Base-by-base conservation (phyloP, 2,797 vertebrate genomes). In the Rhynchotus rufescens region DNA sequence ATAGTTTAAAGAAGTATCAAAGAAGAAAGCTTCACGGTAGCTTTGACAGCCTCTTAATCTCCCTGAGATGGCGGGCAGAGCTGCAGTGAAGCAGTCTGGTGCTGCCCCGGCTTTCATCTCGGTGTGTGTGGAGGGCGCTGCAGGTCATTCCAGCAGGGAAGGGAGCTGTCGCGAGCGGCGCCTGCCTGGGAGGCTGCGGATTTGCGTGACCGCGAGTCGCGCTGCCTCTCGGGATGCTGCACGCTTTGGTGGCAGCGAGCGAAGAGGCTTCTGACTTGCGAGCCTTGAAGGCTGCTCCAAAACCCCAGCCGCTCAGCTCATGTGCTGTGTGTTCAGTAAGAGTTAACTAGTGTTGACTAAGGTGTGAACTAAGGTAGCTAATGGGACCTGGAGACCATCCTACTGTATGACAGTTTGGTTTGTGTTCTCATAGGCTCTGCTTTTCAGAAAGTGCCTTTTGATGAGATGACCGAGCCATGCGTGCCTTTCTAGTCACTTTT, bases 11-110 rank as follows among this genome's bases (percentile, higher is more conserved):
- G n/a, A n/a, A n/a, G n/a, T 89, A 90, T 95, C 89, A 94, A 80
- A 85, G 93, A 76, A 95, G 96, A 88, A 81, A 82, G 44, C 38
- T 73, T 68, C 52, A 9, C 59, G 38, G 44, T 80, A 49, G 68
- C 54, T 88, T 95, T 88, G 57, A 82, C 67, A 91, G 75, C 56
- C 32, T 91, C 40, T 82, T 90, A 77, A 87, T 95, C 82, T 86
- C 67, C 36, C n/a, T 45, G 79, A 87, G 84, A 80, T 69, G 76
- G 47, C 42, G 81, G 47, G 60, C 47, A 57, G 51, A 94, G 21
- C 64, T 80, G 25, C 69, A 87, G 1, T 81, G 74, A 91, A 74
- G 32, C 5, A 8, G 40, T 32, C 51, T 92, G 66, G 64, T 64
- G 40, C 81, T 64, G 84, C n/a, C 15, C 1, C 21, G 49, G 12